Evolutionary conservation across 92 coral and sea anemone species (phyloP), one percentile per base, ranked within the genome.

Genomic region (Galaxea fascicularis): DNA sequence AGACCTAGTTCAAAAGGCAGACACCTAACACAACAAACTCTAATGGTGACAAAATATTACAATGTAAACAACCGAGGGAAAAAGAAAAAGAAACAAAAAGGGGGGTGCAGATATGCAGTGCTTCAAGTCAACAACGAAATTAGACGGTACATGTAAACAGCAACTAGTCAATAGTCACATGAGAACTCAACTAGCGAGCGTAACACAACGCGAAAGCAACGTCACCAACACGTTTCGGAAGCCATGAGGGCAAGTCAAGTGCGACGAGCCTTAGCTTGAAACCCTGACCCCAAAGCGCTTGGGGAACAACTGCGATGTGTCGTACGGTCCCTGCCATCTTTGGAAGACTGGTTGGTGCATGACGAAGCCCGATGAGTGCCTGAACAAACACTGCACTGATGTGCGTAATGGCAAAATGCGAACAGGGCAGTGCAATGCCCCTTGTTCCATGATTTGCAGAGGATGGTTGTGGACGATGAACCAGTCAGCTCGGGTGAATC

Each of bases 361-460:
- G 59, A 62, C 0, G 17, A 22, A 10, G 81, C 78, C 3, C 80
- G 80, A 22, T 78, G 85, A 77, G 21, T 39, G 57, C 89, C 85
- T n/a, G 46, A 17, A 68, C 89, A 77, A 17, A 22, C 22, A 49
- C 71, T 77, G 73, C 89, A 86, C 73, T 12, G 39, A 45, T 79
- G 90, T 76, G 80, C 60, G 46, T 30, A 86, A 14, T 47, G 70
- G 80, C 90, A 87, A 16, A 80, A 64, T 5, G 72, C 41, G 25
- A 18, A 69, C 21, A 62, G 85, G 4, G 90, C 73, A 45, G 75
- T 58, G 52, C 90, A 87, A 16, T 35, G 60, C 62, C 89, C 89
- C 18, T 35, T 26, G 44, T 73, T 83, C 82, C 87, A 73, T 1
- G 87, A 83, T 4, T 41, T 71, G 74, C 82, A 83, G 5, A 73